A percentile compares a stretch with the other conserved stretches of the same genome.
Conservation (phyloP, 2,797 vertebrate species). For the Phrynocephalus forsythii region DNA sequence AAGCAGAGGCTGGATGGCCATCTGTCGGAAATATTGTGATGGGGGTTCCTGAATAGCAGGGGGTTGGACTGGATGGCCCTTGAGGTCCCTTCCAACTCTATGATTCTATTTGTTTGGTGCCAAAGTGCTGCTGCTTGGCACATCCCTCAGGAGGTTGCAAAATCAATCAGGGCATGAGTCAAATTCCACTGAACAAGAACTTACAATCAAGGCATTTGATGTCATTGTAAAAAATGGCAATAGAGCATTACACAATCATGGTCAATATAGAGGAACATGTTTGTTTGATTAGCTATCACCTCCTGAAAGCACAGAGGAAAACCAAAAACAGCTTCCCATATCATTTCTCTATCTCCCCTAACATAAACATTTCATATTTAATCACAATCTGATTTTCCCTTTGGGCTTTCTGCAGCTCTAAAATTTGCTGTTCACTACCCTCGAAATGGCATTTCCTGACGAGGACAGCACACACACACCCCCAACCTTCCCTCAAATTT, state of each 20-base stretch:
- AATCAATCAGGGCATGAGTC: neutral
- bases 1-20: no score
- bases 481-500: constrained; percentile 28
- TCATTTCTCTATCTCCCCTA: constrained; percentile 40
- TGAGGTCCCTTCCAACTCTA: no score
- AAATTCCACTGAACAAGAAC: constrained; percentile 43
- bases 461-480: constrained; percentile 12
- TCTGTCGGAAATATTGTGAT: no score
- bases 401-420: constrained; percentile 55
- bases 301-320: constrained; percentile 56
- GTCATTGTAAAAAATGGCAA: constrained; percentile 17
- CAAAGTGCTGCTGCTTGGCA: constrained; percentile 11
- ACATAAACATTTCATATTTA: constrained; percentile 68
- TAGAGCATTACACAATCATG: constrained; percentile 19
- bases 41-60: no score
- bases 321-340: constrained; percentile 48
- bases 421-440: constrained; percentile 38
- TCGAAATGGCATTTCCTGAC: constrained; percentile 62
- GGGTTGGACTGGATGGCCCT: no score
- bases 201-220: constrained; percentile 44
- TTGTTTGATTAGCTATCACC: constrained; percentile 43
- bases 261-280: constrained; percentile 32
- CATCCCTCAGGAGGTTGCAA: constrained; percentile 34
- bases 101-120: constrained; percentile 12
- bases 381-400: constrained; percentile 63